Conservation (phyloP, 2,797 vertebrate genomes). For the Schizothorax lantsangensis region DNA sequence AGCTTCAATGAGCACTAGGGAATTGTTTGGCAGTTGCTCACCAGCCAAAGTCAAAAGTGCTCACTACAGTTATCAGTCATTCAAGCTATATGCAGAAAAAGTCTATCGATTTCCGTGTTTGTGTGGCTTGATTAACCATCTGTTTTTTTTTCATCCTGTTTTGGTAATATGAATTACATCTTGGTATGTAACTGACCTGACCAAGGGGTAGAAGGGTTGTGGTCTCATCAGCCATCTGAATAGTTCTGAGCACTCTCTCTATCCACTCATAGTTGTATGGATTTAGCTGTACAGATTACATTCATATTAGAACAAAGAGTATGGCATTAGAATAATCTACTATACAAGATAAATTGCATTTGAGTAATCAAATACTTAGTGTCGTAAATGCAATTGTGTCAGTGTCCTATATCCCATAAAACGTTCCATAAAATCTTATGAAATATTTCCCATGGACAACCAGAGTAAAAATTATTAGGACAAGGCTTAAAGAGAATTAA, state of each 20-base stretch:
- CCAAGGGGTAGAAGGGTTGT: slow-evolving; percentile 81
- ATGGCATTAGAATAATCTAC: background rate
- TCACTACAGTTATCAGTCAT: too few species aligned
- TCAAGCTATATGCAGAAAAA: too few species aligned
- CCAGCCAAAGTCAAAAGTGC: too few species aligned
- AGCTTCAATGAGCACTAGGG: too few species aligned
- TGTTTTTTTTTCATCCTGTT: too few species aligned
- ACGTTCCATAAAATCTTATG: background rate
- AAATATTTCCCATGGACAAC: background rate
- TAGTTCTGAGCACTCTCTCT: slow-evolving; percentile 87
- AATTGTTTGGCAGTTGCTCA: too few species aligned
- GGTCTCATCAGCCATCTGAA: slow-evolving; percentile 85
- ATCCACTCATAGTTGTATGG: slow-evolving; percentile 96
- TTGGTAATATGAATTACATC: background rate
- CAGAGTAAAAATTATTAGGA: background rate
- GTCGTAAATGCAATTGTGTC: background rate
- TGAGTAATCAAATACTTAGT: background rate
- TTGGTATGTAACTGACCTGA: slow-evolving; percentile 78
- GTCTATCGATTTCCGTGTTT: too few species aligned
- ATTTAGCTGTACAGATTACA: slow-evolving; percentile 82
- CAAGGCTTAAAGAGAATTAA: background rate
- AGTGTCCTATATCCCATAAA: background rate
- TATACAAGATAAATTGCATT: background rate
- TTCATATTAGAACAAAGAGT: background rate
- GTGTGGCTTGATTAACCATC: too few species aligned